phyloP scores from a whole-genome alignment of 2,113 vertebrate species.

The Hylia prasina region DNA sequence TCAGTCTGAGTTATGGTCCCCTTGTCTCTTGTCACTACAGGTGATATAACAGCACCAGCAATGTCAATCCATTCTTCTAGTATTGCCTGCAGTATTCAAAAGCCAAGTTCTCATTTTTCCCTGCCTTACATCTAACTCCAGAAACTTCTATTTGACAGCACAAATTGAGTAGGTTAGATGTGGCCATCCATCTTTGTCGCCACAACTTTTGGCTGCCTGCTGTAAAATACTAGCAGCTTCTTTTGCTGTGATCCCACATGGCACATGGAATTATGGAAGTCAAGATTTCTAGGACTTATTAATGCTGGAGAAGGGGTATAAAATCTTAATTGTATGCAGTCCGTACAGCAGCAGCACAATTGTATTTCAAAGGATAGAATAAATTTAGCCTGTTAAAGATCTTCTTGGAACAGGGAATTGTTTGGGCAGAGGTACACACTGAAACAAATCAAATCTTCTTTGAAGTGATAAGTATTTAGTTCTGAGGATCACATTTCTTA shows the following conservation, averaged over 20 bases:
- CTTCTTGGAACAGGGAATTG: not conserved
- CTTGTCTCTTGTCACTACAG: not conserved
- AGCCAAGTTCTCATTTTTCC: not conserved
- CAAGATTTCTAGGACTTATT: not conserved
- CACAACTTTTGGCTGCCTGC: not conserved
- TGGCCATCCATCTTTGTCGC: constrained; percentile 2
- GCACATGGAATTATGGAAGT: not conserved
- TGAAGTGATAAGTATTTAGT: constrained; percentile 40
- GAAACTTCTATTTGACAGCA: constrained; percentile 38
- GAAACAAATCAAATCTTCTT: constrained; percentile 35
- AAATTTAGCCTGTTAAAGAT: not conserved
- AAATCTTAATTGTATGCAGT: not conserved
- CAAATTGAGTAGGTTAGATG: not conserved
- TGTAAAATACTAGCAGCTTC: not conserved
- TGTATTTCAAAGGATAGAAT: constrained; percentile 24
- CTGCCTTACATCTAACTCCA: constrained; percentile 8
- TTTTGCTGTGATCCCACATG: not conserved
- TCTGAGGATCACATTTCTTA: not conserved
- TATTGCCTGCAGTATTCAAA: not conserved
- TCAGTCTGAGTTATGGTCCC: not conserved
- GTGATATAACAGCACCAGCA: not conserved
- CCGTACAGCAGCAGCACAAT: not conserved
- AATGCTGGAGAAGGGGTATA: not conserved
- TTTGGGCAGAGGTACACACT: not conserved
- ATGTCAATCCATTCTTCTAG: constrained; percentile 5